phyloP scores from a whole-genome alignment of 2,113 vertebrate species.

The Corydoras sp. region DNA sequence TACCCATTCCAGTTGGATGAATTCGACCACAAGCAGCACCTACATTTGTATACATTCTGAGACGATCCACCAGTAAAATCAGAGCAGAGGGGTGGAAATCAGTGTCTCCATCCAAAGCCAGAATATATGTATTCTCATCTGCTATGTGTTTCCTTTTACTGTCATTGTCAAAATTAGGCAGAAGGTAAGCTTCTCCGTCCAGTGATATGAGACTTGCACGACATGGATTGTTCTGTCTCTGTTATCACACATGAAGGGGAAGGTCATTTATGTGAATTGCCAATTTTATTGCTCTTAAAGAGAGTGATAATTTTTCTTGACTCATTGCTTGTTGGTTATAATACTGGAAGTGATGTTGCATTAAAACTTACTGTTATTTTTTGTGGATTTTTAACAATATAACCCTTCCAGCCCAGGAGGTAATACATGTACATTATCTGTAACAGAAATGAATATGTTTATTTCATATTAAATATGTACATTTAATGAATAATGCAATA shows the following conservation, averaged over 20 bases:
- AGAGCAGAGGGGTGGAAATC: constrained; percentile 74
- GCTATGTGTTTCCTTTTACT: constrained; percentile 60
- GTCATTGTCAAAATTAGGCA: constrained; percentile 56
- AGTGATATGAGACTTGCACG: constrained; percentile 61
- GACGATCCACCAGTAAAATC: constrained; percentile 69
- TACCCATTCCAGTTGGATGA: constrained; percentile 77
- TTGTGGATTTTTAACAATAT: background rate
- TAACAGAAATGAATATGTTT: constrained; percentile 27
- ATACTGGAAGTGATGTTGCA: too few relatives aligned
- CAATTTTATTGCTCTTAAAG: too few relatives aligned
- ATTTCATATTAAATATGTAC: background rate
- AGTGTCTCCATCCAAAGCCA: constrained; percentile 76
- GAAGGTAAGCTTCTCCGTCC: constrained; percentile 55
- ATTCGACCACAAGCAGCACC: constrained; percentile 77
- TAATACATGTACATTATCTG: constrained; percentile 79
- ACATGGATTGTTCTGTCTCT: constrained; percentile 50
- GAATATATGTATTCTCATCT: constrained; percentile 68
- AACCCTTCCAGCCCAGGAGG: background rate
- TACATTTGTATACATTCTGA: constrained; percentile 69
- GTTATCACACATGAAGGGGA: constrained; percentile 13
- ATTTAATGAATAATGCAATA: background rate
- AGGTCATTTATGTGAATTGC: background rate
- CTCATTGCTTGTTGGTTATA: too few relatives aligned
- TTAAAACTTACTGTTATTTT: background rate
- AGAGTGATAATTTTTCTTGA: too few relatives aligned